Conservation (phyloP, 2,888 invertebrate species). For the Sphinx pinastri region DNA sequence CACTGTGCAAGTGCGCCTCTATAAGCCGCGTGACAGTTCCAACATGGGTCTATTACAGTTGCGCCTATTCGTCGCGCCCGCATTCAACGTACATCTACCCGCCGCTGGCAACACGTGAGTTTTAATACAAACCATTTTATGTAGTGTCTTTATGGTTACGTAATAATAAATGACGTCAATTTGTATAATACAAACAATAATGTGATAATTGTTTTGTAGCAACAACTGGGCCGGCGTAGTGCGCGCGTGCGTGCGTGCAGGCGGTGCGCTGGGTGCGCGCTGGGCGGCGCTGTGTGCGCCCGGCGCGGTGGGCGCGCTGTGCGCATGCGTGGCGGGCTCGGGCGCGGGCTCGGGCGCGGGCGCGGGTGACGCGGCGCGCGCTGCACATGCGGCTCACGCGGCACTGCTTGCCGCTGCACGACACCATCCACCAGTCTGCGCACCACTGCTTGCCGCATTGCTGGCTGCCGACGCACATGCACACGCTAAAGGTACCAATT, state of each 20-base stretch:
- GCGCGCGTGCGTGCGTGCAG: constrained; percentile 88
- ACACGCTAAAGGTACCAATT: constrained; percentile 60
- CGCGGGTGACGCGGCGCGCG: constrained; percentile 49
- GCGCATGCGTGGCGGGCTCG: constrained; percentile 46
- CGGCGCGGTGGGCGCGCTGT: constrained; percentile 37
- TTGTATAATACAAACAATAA: neutral
- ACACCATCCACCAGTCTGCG: constrained; percentile 47
- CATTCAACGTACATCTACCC: constrained; percentile 85
- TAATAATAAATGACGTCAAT: neutral
- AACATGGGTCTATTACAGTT: constrained; percentile 96
- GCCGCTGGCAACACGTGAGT: constrained; percentile 53
- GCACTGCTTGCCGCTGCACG: constrained; percentile 57
- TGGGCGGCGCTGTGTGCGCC: constrained; percentile 55
- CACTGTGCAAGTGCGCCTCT: constrained; percentile 88
- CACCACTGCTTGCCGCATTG: constrained; percentile 56
- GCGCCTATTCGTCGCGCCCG: constrained; percentile 92
- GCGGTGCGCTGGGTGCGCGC: constrained; percentile 45
- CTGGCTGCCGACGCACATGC: constrained; percentile 68
- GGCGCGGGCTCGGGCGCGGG: constrained; percentile 50
- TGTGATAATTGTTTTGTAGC: constrained; percentile 63
- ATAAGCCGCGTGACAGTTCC: constrained; percentile 94
- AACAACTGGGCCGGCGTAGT: constrained; percentile 93
- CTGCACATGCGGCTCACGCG: constrained; percentile 49
- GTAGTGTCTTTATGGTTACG: neutral
- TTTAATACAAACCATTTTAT: neutral